These are phyloP conservation scores for Drosophila willistoni DNA, from an alignment of 1,140 invertebrate species.

Conservation along the genomic window DNA sequence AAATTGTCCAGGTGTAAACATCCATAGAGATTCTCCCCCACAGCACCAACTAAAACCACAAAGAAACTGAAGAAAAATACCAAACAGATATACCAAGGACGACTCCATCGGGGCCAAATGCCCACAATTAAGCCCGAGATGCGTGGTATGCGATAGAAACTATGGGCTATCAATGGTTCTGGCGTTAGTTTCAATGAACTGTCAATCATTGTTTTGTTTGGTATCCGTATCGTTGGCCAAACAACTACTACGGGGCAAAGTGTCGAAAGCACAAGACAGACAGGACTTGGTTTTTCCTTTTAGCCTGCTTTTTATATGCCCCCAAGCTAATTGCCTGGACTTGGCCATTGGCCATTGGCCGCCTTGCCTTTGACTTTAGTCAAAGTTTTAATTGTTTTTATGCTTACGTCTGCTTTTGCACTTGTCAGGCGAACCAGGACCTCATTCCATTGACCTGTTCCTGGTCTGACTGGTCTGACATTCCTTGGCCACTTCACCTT, in stretches of 20 bases:
- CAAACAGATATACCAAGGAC: constrained; percentile 39
- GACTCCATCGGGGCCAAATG: constrained; percentile 59
- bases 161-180: constrained; percentile 36
- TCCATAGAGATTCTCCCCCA: constrained; percentile 68
- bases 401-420: constrained; percentile 57
- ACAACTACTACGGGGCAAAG: constrained; percentile 33
- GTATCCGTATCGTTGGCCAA: constrained; percentile 29
- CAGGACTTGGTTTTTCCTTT: background rate
- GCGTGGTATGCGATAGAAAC: constrained; percentile 68
- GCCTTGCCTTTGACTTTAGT: constrained; percentile 39
- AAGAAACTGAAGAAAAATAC: constrained; percentile 56
- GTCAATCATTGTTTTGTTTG: constrained; percentile 36
- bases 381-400: constrained; percentile 76
- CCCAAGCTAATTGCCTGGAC: constrained; percentile 32
- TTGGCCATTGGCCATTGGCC: constrained; percentile 6
- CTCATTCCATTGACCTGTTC: no score
- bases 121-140: constrained; percentile 63
- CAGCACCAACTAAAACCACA: constrained; percentile 61
- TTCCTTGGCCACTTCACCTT: background rate
- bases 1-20: constrained; percentile 62
- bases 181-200: constrained; percentile 24
- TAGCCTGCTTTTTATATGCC: constrained; percentile 54
- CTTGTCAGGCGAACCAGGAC: background rate
- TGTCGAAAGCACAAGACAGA: constrained; percentile 33
- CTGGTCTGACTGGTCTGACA: background rate